Evolutionary conservation across 2,113 vertebrate species (phyloP).

Genomic region (Todiramphus chloris): DNA sequence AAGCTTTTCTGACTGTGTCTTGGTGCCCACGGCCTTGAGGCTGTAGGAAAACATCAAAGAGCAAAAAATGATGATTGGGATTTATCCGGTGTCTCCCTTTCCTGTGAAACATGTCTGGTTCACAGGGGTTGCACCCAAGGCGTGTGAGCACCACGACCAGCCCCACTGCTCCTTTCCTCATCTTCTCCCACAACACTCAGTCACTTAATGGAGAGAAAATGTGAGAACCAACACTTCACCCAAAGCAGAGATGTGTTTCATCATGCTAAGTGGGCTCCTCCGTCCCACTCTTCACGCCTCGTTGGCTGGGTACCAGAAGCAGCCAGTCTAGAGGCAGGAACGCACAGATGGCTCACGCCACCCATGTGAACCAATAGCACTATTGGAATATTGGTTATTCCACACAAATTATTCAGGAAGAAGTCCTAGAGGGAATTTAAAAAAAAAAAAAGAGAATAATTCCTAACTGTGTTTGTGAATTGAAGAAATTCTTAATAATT

Average conservation of each 20-base stretch:
- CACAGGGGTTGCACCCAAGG: neutral
- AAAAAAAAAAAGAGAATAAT: neutral
- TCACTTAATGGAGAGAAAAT: neutral
- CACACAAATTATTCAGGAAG: neutral
- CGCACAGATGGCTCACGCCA: neutral
- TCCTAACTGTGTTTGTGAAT: neutral
- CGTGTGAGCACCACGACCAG: rapidly evolving
- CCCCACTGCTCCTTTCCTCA: neutral
- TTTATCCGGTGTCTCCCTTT: neutral
- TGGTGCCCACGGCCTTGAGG: neutral
- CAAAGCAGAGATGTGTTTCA: neutral
- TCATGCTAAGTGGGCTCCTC: neutral
- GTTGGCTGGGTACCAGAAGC: neutral
- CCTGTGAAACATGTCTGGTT: neutral
- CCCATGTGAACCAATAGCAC: neutral
- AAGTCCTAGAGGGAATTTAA: neutral
- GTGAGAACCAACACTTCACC: neutral
- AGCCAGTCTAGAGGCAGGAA: neutral
- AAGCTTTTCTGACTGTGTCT: neutral
- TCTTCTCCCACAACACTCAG: neutral
- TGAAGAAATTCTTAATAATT: neutral
- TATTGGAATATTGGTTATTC: neutral
- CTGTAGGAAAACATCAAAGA: neutral
- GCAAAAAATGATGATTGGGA: neutral
- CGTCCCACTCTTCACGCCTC: neutral